Conservation (phyloP, 2,888 invertebrate species). For the Tuta absoluta region DNA sequence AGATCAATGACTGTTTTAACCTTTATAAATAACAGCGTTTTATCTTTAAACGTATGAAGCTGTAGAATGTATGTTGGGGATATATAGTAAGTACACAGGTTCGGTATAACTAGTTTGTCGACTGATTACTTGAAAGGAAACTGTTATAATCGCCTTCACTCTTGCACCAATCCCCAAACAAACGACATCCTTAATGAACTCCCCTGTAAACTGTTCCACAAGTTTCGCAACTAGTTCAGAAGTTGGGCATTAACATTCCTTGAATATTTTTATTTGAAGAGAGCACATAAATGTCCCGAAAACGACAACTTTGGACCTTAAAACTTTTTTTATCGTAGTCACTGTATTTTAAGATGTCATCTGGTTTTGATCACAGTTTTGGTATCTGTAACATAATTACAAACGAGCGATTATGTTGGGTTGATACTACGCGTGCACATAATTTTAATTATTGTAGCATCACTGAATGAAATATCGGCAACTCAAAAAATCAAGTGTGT, state of each 20-base stretch:
- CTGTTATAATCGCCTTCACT: slow-evolving; percentile 15
- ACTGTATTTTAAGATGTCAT: slow-evolving; percentile 26
- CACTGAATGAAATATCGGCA: too few species aligned
- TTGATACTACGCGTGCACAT: too few species aligned
- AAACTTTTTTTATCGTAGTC: slow-evolving; percentile 41
- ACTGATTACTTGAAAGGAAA: not conserved
- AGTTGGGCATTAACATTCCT: slow-evolving; percentile 62
- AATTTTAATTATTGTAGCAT: too few species aligned
- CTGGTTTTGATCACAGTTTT: not conserved
- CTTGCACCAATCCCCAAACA: slow-evolving; percentile 52
- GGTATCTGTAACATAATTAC: not conserved
- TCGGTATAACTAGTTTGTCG: not conserved
- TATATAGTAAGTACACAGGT: too few species aligned
- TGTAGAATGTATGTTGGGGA: too few species aligned
- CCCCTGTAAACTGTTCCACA: slow-evolving; percentile 65
- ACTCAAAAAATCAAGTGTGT: too few species aligned
- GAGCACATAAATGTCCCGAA: slow-evolving; percentile 25
- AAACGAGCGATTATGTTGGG: not conserved
- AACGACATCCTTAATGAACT: slow-evolving; percentile 73
- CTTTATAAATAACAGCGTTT: too few species aligned
- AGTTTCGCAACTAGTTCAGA: slow-evolving; percentile 65
- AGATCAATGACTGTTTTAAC: too few species aligned
- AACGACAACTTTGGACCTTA: slow-evolving; percentile 35
- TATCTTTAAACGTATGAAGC: too few species aligned
- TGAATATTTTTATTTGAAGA: slow-evolving; percentile 51